These are phyloP conservation scores for Cosmorhoe ocellata DNA, from an alignment of 2,888 invertebrate species.

Conservation along the genomic window DNA sequence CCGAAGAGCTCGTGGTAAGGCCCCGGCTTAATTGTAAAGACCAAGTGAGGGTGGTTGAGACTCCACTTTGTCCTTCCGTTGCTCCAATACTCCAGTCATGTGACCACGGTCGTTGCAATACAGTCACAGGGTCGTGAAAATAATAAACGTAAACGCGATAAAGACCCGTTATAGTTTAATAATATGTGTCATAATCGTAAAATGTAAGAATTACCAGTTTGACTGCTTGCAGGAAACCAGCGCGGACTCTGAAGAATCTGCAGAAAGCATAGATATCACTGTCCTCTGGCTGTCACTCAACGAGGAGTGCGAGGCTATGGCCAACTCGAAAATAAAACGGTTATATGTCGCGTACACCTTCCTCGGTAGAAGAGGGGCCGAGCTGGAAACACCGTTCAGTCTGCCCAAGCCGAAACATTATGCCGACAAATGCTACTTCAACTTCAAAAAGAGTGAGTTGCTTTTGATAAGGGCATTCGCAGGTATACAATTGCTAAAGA, in stretches of 20 bases:
- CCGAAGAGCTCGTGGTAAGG: no score
- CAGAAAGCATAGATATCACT: constrained; percentile 48
- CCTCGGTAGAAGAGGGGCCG: constrained; percentile 54
- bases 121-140: no score
- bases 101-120: no score
- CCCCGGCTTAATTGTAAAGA: no score
- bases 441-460: constrained; percentile 57
- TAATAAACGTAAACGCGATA: no score
- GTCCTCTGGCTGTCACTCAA: constrained; percentile 61
- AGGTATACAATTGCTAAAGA: no score
- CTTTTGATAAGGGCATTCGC: background rate
- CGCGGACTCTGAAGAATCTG: background rate
- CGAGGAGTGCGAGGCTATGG: constrained; percentile 60
- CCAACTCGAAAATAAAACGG: constrained; percentile 44
- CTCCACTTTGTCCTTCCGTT: no score
- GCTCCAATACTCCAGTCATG: no score
- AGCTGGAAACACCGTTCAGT: constrained; percentile 58
- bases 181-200: no score
- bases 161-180: no score
- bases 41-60: no score
- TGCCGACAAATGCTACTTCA: constrained; percentile 57
- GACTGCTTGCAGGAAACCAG: constrained; percentile 19
- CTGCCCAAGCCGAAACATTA: constrained; percentile 58
- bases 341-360: constrained; percentile 59
- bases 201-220: no score